These are phyloP conservation scores for Paedocypris micromegethes DNA, from an alignment of 2,797 vertebrate genomes.

Conservation along the genomic window DNA sequence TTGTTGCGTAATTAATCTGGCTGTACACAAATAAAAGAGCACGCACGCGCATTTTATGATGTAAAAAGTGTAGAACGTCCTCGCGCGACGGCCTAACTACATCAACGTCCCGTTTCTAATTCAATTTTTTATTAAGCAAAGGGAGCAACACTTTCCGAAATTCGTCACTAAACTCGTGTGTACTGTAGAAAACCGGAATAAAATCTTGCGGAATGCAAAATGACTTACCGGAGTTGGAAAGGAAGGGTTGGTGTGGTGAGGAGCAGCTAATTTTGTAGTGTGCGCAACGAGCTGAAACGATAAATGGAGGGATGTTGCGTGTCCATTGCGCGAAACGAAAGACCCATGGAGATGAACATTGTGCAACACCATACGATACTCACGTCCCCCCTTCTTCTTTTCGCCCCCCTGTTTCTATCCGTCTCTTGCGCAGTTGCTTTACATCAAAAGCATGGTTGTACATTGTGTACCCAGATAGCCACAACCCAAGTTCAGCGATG, in stretches of 20 bases:
- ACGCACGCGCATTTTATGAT: no score
- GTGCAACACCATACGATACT: constrained; percentile 49
- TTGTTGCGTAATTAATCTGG: neutral
- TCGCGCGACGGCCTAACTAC: constrained; percentile 28
- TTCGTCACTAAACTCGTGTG: constrained; percentile 11
- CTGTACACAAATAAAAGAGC: no score
- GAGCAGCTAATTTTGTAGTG: constrained; percentile 32
- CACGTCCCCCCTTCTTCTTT: constrained; percentile 44
- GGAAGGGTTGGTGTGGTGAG: neutral
- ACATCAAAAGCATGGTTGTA: constrained; percentile 63
- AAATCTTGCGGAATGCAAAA: neutral
- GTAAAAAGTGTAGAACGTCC: neutral
- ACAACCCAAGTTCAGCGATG: constrained; percentile 57
- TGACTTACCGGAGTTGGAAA: constrained; percentile 35
- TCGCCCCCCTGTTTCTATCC: constrained; percentile 34
- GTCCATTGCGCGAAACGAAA: constrained; percentile 41
- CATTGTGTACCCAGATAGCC: constrained; percentile 70
- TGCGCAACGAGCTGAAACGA: constrained; percentile 31
- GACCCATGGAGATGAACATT: constrained; percentile 47
- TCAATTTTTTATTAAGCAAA: constrained; percentile 31
- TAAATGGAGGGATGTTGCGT: constrained; percentile 46
- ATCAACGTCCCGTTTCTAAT: constrained; percentile 29
- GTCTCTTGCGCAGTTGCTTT: constrained; percentile 55
- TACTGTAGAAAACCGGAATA: constrained; percentile 6
- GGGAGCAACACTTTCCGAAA: constrained; percentile 11